Evolutionary conservation across 2,888 invertebrate genomes (phyloP), one percentile per base, ranked within the genome.

Genomic region (Hydrotaea cyrtoneurina): DNA sequence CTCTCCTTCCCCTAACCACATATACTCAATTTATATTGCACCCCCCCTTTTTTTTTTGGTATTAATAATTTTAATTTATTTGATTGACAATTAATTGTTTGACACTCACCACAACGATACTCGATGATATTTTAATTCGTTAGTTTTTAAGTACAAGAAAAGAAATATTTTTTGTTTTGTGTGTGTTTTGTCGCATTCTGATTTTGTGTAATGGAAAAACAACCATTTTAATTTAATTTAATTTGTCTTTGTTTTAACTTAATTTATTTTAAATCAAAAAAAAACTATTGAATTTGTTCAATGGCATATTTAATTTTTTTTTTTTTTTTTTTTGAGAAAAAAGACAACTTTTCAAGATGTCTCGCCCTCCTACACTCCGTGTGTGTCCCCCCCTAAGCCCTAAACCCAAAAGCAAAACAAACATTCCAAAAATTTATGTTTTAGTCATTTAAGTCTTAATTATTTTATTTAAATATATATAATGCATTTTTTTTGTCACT

Each of bases 361-460:
- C 69, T 43, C n/a, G 26, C 17, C 53, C 53, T 31, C 15, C 4
- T n/a, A 13, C 8, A 31, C 17, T 17, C 36, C n/a, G n/a, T n/a
- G n/a, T n/a, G n/a, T 62, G 0, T 13, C 23, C 31, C 59, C 59
- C 23, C n/a, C 43, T 17, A 17, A n/a, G n/a, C 36, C 17, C 66
- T 31, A n/a, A 39, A 17, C 64, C 39, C 39, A 10, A 59, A 78
- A 69, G 76, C 53, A 74, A 80, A 80, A 76, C 62, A 82, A 81
- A 82, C 82, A 82, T 84, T 80, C 73, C 87, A 77, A 86, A 72
- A 77, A 87, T 76, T 64, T 62, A 39, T 36, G 31, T 80, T 46
- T 76, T 66, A 15, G 43, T 69, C 21, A 46, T 69, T 43, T 69
- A 23, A 43, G 21, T 69, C 39, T 2, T 31, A 31, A 31, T 31